Conservation (phyloP, 2,797 vertebrate species). For the Squalus acanthias region DNA sequence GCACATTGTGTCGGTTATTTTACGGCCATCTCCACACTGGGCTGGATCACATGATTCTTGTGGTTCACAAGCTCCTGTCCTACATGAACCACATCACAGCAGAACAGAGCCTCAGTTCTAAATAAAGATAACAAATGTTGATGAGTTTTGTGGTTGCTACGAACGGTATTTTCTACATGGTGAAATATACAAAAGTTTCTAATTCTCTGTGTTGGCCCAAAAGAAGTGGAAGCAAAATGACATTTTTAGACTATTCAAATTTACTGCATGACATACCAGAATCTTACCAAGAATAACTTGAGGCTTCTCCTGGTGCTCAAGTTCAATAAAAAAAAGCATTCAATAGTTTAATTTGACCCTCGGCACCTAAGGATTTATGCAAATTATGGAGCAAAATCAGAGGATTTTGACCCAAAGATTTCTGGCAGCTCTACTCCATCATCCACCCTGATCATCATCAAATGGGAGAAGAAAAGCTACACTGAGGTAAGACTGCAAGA, state of each 20-base stretch:
- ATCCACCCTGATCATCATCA: background rate
- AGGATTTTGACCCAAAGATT: background rate
- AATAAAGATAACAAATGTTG: background rate
- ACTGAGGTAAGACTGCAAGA: background rate
- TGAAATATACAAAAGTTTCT: background rate
- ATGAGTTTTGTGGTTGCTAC: background rate
- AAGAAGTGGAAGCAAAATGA: background rate
- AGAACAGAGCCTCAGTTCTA: background rate
- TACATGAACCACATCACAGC: background rate
- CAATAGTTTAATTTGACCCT: background rate
- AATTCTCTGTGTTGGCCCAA: background rate
- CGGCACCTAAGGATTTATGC: background rate
- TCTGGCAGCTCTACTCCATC: background rate
- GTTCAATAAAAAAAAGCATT: background rate
- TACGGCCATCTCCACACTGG: background rate
- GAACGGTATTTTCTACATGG: background rate
- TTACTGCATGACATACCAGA: background rate
- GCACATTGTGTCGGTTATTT: background rate
- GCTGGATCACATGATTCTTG: background rate
- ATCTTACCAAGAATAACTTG: background rate
- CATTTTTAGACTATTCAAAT: background rate
- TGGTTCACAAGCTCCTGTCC: background rate
- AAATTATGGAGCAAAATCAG: background rate
- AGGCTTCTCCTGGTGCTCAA: background rate
- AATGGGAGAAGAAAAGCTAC: background rate